Evolutionary conservation across 2,888 invertebrate species (phyloP).

Genomic region (Drosophila kambysellisi): DNA sequence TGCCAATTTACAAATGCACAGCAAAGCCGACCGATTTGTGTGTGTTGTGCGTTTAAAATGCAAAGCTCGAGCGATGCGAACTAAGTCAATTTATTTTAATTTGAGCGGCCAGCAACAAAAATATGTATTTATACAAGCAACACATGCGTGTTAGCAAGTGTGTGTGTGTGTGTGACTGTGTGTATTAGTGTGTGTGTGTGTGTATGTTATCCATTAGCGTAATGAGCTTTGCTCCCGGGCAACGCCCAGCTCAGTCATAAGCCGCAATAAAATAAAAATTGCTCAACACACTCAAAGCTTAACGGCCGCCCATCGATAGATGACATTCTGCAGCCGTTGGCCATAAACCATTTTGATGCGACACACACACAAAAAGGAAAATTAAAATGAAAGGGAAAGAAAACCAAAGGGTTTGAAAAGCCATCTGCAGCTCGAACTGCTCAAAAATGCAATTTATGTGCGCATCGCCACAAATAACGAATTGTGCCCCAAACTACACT

Average conservation of each 20-base stretch:
- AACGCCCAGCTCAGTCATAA: constrained; percentile 42
- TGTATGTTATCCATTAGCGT: constrained; percentile 64
- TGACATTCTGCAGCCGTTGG: constrained; percentile 75
- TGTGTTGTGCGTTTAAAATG: constrained; percentile 61
- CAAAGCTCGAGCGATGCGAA: constrained; percentile 46
- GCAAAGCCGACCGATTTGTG: constrained; percentile 65
- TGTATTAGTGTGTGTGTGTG: constrained; percentile 14
- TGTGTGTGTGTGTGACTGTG: not conserved
- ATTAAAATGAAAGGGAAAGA: not conserved
- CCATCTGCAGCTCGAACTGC: constrained; percentile 61
- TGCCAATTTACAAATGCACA: constrained; percentile 69
- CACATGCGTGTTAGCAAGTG: constrained; percentile 2
- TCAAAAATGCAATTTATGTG: constrained; percentile 80
- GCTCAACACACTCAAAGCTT: constrained; percentile 65
- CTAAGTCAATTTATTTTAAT: constrained; percentile 78
- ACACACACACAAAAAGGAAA: constrained; percentile 24
- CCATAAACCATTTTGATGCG: constrained; percentile 75
- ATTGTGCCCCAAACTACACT: constrained; percentile 78
- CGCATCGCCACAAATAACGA: constrained; percentile 68
- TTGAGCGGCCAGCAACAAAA: constrained; percentile 34
- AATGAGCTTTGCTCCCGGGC: constrained; percentile 71
- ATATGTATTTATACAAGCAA: constrained; percentile 6
- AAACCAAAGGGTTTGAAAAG: constrained; percentile 31
- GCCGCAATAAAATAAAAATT: constrained; percentile 63
- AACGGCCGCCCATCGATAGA: constrained; percentile 74